Conservation (phyloP, 2,113 vertebrate genomes). For the Spheniscus mendiculus region DNA sequence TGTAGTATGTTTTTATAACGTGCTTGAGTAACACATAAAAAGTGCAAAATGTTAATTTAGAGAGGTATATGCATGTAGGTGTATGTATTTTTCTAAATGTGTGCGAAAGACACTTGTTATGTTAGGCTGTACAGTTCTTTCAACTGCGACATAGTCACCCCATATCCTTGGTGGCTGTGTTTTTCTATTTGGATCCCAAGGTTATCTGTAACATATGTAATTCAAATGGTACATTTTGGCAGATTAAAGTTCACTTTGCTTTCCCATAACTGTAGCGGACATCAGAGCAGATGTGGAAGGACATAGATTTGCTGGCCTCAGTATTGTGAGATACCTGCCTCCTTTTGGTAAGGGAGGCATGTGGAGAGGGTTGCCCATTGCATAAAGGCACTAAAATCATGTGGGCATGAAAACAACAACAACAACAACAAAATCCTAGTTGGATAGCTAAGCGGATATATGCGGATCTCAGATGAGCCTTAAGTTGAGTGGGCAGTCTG, state of each 20-base stretch:
- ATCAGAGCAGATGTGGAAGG: neutral
- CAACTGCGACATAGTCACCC: neutral
- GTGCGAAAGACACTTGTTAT: neutral
- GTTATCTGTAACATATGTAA: neutral
- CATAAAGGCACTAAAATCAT: slow-evolving; percentile 22
- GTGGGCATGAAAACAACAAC: neutral
- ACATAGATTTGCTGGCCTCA: neutral
- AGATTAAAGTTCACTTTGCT: neutral
- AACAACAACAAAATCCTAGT: neutral
- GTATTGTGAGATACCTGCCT: neutral
- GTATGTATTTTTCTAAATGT: neutral
- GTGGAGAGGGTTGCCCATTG: neutral
- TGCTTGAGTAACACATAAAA: neutral
- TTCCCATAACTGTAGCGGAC: neutral
- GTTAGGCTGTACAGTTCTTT: neutral
- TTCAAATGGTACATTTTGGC: neutral
- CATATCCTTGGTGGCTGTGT: neutral
- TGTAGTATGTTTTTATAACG: neutral
- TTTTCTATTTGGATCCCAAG: neutral
- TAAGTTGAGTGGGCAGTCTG: slow-evolving; percentile 42
- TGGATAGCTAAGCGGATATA: slow-evolving; percentile 1
- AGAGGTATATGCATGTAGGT: neutral
- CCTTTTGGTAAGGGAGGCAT: neutral
- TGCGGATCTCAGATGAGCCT: slow-evolving; percentile 45
- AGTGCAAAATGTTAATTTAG: neutral